A percentile compares a stretch with the other conserved stretches of the same genome.
phyloP scores from a whole-genome alignment of 2,888 invertebrate genomes.

The Leistus spinibarbis region DNA sequence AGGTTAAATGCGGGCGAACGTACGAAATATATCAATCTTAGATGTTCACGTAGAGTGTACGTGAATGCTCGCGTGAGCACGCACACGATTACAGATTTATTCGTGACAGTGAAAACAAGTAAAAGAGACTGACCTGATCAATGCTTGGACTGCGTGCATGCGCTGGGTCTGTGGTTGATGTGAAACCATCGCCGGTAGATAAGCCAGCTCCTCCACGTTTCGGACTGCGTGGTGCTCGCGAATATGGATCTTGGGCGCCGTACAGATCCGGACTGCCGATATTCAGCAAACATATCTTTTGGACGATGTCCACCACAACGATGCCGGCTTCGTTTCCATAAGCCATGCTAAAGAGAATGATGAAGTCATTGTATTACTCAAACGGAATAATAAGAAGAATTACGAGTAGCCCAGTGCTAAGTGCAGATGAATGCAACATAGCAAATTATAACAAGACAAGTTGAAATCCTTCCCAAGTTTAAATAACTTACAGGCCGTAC shows the following conservation, averaged over 20 bases:
- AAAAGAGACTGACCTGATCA: conserved; percentile 76
- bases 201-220: conserved; percentile 60
- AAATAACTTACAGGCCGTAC: conserved; percentile 88
- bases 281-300: conserved; percentile 86
- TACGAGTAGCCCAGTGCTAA: too few relatives aligned
- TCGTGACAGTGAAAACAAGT: not conserved
- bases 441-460: too few relatives aligned
- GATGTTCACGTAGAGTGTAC: not conserved
- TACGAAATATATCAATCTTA: not conserved
- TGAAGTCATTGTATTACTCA: not conserved
- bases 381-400: too few relatives aligned
- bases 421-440: too few relatives aligned
- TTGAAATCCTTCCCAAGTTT: too few relatives aligned
- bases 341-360: conserved; percentile 73
- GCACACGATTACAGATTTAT: not conserved
- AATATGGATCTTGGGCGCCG: conserved; percentile 86
- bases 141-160: conserved; percentile 84
- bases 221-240: conserved; percentile 78
- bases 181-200: conserved; percentile 57
- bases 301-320: conserved; percentile 92
- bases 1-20: not conserved
- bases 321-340: conserved; percentile 97
- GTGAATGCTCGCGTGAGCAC: not conserved
- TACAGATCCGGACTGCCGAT: conserved; percentile 91
- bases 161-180: conserved; percentile 51